These are phyloP conservation scores for Thereva nobilitata DNA, from an alignment of 2,888 invertebrate species.

Conservation along the genomic window DNA sequence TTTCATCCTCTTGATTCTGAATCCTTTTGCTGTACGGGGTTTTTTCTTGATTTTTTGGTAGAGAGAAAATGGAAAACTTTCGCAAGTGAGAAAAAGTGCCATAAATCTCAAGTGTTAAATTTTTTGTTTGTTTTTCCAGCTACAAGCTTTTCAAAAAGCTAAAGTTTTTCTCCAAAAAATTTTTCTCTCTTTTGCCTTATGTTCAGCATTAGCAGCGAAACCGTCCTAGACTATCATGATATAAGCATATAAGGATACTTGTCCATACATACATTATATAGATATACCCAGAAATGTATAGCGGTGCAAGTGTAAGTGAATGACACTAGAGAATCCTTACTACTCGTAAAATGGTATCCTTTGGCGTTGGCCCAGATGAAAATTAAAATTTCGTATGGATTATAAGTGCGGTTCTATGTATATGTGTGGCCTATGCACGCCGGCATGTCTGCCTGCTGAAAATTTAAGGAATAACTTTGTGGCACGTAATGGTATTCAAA, in stretches of 20 bases:
- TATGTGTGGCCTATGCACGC: not conserved
- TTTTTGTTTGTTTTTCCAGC: conserved; percentile 29
- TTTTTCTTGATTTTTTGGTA: conserved; percentile 11
- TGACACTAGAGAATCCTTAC: conserved; percentile 6
- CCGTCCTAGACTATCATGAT: no score
- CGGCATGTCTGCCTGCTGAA: not conserved
- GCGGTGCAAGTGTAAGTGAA: conserved; percentile 20
- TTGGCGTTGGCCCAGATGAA: conserved; percentile 29
- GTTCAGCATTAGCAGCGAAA: no score
- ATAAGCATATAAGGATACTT: not conserved
- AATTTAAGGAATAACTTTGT: no score
- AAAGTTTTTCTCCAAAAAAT: conserved; percentile 14
- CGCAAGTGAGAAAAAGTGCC: conserved; percentile 35
- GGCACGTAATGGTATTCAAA: no score
- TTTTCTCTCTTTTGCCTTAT: no score
- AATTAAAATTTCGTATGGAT: conserved; percentile 33
- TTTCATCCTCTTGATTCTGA: conserved; percentile 23
- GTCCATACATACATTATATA: not conserved
- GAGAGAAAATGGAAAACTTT: conserved; percentile 31
- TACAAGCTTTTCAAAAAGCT: conserved; percentile 23
- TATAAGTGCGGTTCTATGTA: not conserved
- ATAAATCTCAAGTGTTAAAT: conserved; percentile 36
- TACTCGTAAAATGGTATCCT: conserved; percentile 11
- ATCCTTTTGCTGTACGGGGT: conserved; percentile 22
- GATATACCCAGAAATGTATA: conserved; percentile 11